Evolutionary conservation across 2,113 vertebrate species (phyloP), one percentile per base, ranked within the genome.

Genomic region (Machaerirhynchus nigripectus): DNA sequence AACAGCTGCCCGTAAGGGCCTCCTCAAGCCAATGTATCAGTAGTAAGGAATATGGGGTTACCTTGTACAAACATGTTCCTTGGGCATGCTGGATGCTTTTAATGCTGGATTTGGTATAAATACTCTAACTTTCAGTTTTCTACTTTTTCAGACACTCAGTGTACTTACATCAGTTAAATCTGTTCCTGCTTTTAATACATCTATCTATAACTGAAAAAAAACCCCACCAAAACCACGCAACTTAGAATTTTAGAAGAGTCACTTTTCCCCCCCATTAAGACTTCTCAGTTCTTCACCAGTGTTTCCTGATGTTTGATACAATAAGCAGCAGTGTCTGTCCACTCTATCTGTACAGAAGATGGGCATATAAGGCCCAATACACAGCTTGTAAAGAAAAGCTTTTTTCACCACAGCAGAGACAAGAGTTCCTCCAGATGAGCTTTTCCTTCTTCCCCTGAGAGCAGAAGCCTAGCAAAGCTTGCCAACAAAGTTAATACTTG

Each of bases 401-500:
- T 46, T 73, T 92, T 90, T 92, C 37, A 69, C 22, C 68, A 88
- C 63, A 86, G 81, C 64, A 85, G 53, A 90, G 70, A 82, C 57
- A 75, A 56, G 63, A 85, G 46, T 21, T 94, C 59, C 79, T 94
- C 79, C 76, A 88, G 83, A 86, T 77, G 89, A 92, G 55, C 59
- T 90, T 80, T 69, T 90, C 71, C 81, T 68, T 83, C 33, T 90
- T 80, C 76, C 81, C 52, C 57, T 0, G 7, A 69, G 84, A 90
- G 80, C 55, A 89, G 77, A 68, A 77, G 53, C 40, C 49, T 44
- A 90, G 71, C 31, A 92, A 94, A 84, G 37, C 44, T 30, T 63
- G 91, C 83, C 93, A 96, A 80, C 37, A 90, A 80, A 80, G 74
- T 68, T 56, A 95, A 90, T 94, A 56, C 55, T 69, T 60, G 23